A percentile compares a stretch with the other conserved stretches of the same genome.
Conservation (phyloP, 2,797 vertebrate species). For the Diplodus puntazzo region DNA sequence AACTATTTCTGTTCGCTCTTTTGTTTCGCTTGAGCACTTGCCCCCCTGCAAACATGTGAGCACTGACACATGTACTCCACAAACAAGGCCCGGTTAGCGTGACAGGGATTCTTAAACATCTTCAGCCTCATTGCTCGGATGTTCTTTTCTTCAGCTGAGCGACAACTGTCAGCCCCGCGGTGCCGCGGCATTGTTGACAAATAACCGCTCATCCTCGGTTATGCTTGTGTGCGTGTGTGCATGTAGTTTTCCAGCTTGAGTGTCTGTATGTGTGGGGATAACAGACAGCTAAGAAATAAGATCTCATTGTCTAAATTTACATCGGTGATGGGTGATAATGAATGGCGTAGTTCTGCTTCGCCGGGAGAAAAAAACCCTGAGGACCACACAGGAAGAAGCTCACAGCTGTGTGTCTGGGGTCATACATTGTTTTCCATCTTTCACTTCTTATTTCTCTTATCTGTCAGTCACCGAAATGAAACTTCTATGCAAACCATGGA, state of each 20-base stretch:
- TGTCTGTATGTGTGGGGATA: background rate
- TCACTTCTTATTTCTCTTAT: background rate
- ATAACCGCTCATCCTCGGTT: background rate
- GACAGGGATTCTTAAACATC: constrained; percentile 56
- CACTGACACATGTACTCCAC: constrained; percentile 23
- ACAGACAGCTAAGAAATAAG: constrained; percentile 24
- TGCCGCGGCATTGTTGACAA: constrained; percentile 24
- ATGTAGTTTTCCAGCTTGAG: background rate
- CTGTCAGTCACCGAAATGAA: background rate
- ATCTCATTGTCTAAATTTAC: constrained; percentile 38
- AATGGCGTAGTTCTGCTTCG: constrained; percentile 27
- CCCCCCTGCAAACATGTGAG: constrained; percentile 6
- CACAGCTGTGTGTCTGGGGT: constrained; percentile 23
- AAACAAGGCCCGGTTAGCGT: constrained; percentile 44
- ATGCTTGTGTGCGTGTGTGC: constrained; percentile 1
- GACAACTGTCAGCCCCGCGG: constrained; percentile 39
- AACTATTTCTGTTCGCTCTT: constrained; percentile 20
- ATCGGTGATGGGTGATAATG: constrained; percentile 22
- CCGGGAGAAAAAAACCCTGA: constrained; percentile 8
- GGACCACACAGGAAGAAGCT: constrained; percentile 39
- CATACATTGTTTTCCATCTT: background rate
- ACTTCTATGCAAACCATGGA: no score
- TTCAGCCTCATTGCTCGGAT: constrained; percentile 43
- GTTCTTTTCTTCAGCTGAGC: constrained; percentile 25
- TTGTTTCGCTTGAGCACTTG: constrained; percentile 26